Conservation (phyloP, 2,113 vertebrate genomes). For the Junco hyemalis region DNA sequence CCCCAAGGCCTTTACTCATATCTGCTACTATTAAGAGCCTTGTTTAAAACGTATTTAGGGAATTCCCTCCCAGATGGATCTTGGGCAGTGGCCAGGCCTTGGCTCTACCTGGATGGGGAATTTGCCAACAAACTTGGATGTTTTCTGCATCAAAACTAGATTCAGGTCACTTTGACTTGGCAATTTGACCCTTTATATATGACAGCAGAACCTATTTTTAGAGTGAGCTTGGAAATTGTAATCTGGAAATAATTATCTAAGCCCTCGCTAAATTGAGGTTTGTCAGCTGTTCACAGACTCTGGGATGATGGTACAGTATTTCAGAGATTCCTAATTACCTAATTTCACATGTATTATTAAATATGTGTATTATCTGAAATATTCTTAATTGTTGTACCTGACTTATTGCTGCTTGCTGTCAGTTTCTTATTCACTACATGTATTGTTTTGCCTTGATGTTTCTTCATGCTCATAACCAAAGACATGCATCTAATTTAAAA, state of each 20-base stretch:
- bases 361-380: neutral
- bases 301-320: neutral
- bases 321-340: neutral
- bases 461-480: neutral
- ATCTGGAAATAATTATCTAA: neutral
- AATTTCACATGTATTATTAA: neutral
- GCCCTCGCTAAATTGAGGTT: neutral
- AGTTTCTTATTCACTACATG: neutral
- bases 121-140: neutral
- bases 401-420: neutral
- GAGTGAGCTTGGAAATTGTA: neutral
- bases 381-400: neutral
- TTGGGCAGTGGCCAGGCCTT: neutral
- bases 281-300: neutral
- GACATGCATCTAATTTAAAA: neutral
- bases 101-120: neutral
- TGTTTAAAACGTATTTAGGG: neutral
- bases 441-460: neutral
- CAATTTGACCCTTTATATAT: neutral
- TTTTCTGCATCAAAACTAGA: neutral
- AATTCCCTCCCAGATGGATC: neutral
- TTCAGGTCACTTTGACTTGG: neutral
- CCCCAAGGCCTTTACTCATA: neutral
- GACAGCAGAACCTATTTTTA: neutral
- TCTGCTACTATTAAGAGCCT: neutral